These are phyloP conservation scores for Microplitis demolitor DNA, from an alignment of 1,140 invertebrate genomes.

Conservation along the genomic window DNA sequence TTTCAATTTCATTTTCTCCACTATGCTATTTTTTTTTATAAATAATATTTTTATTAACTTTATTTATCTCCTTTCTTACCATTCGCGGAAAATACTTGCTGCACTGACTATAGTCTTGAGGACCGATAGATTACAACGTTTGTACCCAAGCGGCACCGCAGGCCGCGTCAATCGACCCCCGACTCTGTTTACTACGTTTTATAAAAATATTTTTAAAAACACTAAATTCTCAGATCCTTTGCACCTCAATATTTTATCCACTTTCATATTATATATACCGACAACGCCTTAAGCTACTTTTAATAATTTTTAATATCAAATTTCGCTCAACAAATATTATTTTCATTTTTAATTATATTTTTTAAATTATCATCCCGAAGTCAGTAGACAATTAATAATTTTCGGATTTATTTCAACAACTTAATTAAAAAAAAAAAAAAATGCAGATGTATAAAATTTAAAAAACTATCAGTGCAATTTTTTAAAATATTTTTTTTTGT, in stretches of 20 bases:
- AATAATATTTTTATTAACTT: background rate
- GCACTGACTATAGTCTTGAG: slow-evolving; percentile 5
- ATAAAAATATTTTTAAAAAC: slow-evolving; percentile 30
- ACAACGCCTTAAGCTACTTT: slow-evolving; percentile 14
- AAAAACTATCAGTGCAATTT: too few relatives aligned
- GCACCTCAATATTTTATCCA: background rate
- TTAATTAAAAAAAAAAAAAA: too few relatives aligned
- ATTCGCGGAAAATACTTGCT: slow-evolving; percentile 42
- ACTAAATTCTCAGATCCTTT: slow-evolving; percentile 25
- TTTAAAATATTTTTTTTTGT: too few relatives aligned
- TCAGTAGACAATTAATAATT: too few relatives aligned
- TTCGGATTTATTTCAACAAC: too few relatives aligned
- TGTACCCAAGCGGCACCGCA: slow-evolving; percentile 35
- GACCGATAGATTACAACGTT: slow-evolving; percentile 42
- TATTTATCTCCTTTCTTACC: slow-evolving; percentile 19
- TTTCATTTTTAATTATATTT: too few relatives aligned
- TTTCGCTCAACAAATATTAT: background rate
- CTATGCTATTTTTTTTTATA: slow-evolving; percentile 36
- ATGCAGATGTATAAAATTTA: too few relatives aligned
- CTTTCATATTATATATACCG: too few relatives aligned
- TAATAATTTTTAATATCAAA: slow-evolving; percentile 8
- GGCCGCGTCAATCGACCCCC: slow-evolving; percentile 13
- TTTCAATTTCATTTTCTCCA: slow-evolving; percentile 54
- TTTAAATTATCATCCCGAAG: too few relatives aligned
- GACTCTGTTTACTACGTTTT: slow-evolving; percentile 12